phyloP scores from a whole-genome alignment of 2,113 vertebrate species.

The Eretmochelys imbricata region DNA sequence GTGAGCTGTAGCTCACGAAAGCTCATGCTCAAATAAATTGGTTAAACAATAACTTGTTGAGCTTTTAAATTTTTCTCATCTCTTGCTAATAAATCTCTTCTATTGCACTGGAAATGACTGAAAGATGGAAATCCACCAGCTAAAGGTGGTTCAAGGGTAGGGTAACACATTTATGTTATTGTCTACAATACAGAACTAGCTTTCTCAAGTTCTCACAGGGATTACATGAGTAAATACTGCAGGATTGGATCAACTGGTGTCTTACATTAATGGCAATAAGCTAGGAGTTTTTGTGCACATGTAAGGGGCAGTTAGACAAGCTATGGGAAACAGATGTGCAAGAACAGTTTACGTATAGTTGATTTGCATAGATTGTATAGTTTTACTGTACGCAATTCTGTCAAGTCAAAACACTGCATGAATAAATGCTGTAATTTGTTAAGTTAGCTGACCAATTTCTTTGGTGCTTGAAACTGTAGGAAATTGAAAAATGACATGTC shows the following conservation, averaged over 20 bases:
- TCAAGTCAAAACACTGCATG: slow-evolving; percentile 15
- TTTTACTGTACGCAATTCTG: slow-evolving; percentile 40
- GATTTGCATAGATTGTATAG: slow-evolving; percentile 4
- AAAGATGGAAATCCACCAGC: neutral
- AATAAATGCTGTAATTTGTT: neutral
- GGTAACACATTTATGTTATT: neutral
- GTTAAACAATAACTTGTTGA: neutral
- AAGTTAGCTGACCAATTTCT: slow-evolving; percentile 51
- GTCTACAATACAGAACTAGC: neutral
- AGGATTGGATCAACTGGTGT: neutral
- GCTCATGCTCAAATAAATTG: no score
- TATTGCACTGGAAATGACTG: neutral
- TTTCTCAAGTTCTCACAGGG: neutral
- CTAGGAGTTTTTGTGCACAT: slow-evolving; percentile 55
- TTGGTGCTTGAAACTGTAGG: slow-evolving; percentile 15
- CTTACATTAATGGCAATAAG: neutral
- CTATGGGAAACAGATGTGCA: slow-evolving; percentile 31
- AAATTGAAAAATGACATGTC: slow-evolving; percentile 38
- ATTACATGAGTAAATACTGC: neutral
- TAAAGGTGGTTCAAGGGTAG: neutral
- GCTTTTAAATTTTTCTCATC: neutral
- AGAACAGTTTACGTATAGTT: slow-evolving; percentile 5
- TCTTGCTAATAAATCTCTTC: neutral
- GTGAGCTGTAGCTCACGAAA: no score
- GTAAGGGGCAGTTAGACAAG: slow-evolving; percentile 26